Evolutionary conservation across 2,113 vertebrate genomes (phyloP), one percentile per base, ranked within the genome.

Genomic region (Tenrec ecaudatus): DNA sequence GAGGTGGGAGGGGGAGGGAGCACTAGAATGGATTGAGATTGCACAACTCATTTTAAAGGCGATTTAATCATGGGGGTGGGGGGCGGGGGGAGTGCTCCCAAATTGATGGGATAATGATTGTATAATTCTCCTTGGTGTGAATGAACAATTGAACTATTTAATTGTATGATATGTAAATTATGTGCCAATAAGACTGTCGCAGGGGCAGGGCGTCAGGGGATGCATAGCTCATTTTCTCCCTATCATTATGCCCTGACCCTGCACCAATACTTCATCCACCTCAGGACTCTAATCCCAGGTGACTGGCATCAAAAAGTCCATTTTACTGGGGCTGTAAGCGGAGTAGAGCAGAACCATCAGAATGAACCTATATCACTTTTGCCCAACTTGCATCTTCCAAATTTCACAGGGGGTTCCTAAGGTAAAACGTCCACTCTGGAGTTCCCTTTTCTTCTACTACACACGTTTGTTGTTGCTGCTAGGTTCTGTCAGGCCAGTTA

Each of bases 351-450:
- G 71, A 29, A 40, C 1, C 22, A 87, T 27, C 82, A 90, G 40
- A 76, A 81, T 3, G 6, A 89, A 40, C 25, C 22, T 57, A 60
- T 83, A 38, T 62, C 11, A 87, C n/a, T 25, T 91, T 19, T 36
- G 68, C 78, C 40, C 58, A 89, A 79, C 14, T 6, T n/a, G 68
- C 69, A 53, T 33, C 57, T 33, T 87, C 22, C 16, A 71, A 33
- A n/a, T 29, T 40, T 64, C 47, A 57, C 53, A 40, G 31, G 14
- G 0, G 82, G n/a, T 85, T 90, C 75, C 43, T 73, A 73, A 68
- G 62, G 53, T 27, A 76, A 57, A 73, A 53, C 73, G 79, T 58
- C 69, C 69, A 89, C 75, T 73, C 84, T 89, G 82, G 57, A 88
- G 14, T 88, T 57, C 62, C 89, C 40, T 77, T 38, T 3, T 81